A percentile compares a stretch with the other conserved stretches of the same genome.
Conservation (phyloP, 1,140 invertebrate genomes). For the Mactra quadrangularis region DNA sequence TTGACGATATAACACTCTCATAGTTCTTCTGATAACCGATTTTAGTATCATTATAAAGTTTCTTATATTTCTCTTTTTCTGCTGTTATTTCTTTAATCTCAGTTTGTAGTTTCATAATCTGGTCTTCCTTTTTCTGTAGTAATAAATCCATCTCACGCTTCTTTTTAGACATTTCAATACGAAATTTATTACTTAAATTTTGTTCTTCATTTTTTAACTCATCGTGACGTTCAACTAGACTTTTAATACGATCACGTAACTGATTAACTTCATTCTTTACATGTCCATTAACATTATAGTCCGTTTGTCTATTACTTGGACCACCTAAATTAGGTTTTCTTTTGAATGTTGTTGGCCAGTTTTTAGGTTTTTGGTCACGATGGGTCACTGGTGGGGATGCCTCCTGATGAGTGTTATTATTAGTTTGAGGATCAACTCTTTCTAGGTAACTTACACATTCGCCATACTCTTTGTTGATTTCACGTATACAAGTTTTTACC, state of each 20-base stretch:
- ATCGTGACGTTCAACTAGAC: constrained; percentile 36
- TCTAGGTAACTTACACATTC: constrained; percentile 48
- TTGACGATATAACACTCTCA: constrained; percentile 1
- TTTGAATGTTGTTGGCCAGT: constrained; percentile 50
- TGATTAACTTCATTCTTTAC: constrained; percentile 49
- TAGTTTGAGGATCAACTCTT: constrained; percentile 10
- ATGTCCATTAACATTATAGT: constrained; percentile 13
- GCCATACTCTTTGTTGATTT: constrained; percentile 52
- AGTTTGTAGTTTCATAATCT: constrained; percentile 48
- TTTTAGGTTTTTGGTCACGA: constrained; percentile 12
- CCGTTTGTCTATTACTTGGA: background rate
- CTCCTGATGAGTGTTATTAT: background rate
- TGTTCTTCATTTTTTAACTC: constrained; percentile 53
- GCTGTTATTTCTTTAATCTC: constrained; percentile 50
- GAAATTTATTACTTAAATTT: constrained; percentile 36
- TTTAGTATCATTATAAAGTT: constrained; percentile 60
- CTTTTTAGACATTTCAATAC: constrained; percentile 45
- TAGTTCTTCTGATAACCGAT: constrained; percentile 53
- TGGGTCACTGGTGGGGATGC: background rate
- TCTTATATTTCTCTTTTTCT: constrained; percentile 60
- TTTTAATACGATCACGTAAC: constrained; percentile 39
- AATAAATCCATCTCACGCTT: constrained; percentile 49
- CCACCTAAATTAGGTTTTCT: constrained; percentile 13
- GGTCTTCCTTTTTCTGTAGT: constrained; percentile 52
- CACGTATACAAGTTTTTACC: constrained; percentile 22